phyloP scores from a whole-genome alignment of 2,888 invertebrate species.

The Formica aserva region DNA sequence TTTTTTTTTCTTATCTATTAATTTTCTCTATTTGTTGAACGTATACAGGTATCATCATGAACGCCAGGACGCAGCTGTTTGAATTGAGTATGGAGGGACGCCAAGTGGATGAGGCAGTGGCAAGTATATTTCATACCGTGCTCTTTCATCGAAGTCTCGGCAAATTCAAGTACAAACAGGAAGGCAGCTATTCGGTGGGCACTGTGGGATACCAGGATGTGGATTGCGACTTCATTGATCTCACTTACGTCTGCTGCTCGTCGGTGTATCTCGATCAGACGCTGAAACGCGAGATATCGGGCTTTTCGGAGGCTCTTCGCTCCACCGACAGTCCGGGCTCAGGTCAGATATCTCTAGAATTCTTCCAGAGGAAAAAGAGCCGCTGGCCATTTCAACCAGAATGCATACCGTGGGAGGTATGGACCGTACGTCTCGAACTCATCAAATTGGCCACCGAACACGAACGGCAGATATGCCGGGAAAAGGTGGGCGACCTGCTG shows the following conservation, averaged over 20 bases:
- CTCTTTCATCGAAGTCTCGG: conserved; percentile 96
- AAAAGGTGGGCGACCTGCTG: conserved; percentile 94
- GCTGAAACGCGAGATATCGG: conserved; percentile 91
- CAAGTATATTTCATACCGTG: conserved; percentile 96
- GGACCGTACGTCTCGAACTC: conserved; percentile 97
- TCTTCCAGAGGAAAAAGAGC: conserved; percentile 96
- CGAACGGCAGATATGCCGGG: conserved; percentile 94
- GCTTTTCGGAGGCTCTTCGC: conserved; percentile 92
- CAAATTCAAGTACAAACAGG: conserved; percentile 97
- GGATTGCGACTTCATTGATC: conserved; percentile 98
- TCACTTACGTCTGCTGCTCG: conserved; percentile 98
- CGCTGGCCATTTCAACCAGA: conserved; percentile 96
- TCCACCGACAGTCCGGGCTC: conserved; percentile 89
- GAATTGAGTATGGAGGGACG: conserved; percentile 95
- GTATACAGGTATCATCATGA: conserved; percentile 87
- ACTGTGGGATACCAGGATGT: conserved; percentile 98
- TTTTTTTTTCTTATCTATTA: background rate
- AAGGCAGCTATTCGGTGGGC: conserved; percentile 98
- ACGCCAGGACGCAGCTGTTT: conserved; percentile 93
- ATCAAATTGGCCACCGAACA: conserved; percentile 94
- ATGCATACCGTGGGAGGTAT: conserved; percentile 99
- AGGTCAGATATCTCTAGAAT: conserved; percentile 97
- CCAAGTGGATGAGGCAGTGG: conserved; percentile 96
- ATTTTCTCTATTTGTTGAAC: background rate
- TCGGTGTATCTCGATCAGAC: conserved; percentile 92